Evolutionary conservation across 2,797 vertebrate genomes (phyloP).

Genomic region (Pipistrellus pygmaeus): DNA sequence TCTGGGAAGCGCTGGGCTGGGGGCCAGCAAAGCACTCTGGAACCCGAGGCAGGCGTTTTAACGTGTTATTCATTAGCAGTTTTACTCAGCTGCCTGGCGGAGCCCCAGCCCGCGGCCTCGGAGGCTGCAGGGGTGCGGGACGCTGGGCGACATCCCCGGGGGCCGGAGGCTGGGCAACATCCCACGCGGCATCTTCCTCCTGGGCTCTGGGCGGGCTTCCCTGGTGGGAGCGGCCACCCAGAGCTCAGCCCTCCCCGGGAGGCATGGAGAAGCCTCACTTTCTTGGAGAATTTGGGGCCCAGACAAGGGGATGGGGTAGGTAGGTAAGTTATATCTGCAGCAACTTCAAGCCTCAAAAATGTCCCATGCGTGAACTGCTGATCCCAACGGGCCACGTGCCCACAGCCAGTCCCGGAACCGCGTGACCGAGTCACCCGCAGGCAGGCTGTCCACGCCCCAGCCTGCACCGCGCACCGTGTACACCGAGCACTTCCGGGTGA

Average conservation of each 20-base stretch:
- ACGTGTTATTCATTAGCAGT: constrained; percentile 76
- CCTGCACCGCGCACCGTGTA: not conserved
- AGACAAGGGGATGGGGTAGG: rapidly evolving
- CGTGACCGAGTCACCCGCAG: rapidly evolving
- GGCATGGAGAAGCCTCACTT: not conserved
- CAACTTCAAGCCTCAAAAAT: not conserved
- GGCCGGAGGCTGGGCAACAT: constrained; percentile 8
- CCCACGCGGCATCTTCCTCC: not conserved
- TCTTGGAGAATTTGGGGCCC: not conserved
- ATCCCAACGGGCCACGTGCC: not conserved
- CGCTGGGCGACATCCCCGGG: constrained; percentile 22
- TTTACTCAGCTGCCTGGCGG: constrained; percentile 85
- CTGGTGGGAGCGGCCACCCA: rapidly evolving
- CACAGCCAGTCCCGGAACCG: not conserved
- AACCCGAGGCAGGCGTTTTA: constrained; percentile 62
- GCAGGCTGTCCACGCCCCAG: rapidly evolving
- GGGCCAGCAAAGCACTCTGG: constrained; percentile 82
- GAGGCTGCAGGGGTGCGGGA: not conserved
- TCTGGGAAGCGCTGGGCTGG: constrained; percentile 51
- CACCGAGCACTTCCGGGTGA: no score
- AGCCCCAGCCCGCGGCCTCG: constrained; percentile 73
- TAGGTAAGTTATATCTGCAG: no score
- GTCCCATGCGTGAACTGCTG: rapidly evolving
- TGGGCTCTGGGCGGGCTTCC: not conserved
- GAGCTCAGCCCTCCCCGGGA: not conserved